Evolutionary conservation across 2,797 vertebrate species (phyloP).

Genomic region (Merluccius polli): DNA sequence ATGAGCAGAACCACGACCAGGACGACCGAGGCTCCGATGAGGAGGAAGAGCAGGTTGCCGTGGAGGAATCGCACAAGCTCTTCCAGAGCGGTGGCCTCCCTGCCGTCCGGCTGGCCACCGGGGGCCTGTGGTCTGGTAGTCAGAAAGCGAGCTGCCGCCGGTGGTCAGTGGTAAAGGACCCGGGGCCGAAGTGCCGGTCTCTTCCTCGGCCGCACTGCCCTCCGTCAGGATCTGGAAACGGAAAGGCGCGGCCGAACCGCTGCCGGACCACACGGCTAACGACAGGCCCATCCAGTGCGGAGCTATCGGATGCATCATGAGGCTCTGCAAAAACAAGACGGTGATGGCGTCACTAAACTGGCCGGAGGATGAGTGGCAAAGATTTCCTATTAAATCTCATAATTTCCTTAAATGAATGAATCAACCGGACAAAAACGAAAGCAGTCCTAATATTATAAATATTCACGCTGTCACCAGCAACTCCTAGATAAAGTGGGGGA

Average conservation of each 20-base stretch:
- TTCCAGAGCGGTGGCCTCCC: conserved; percentile 54
- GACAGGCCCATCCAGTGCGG: conserved; percentile 40
- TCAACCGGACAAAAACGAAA: neutral
- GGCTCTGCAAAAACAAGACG: conserved; percentile 48
- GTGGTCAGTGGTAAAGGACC: conserved; percentile 38
- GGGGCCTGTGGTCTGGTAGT: conserved; percentile 55
- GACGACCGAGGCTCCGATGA: conserved; percentile 75
- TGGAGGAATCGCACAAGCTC: conserved; percentile 77
- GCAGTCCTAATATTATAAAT: neutral
- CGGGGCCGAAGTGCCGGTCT: conserved; percentile 38
- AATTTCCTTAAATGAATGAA: neutral
- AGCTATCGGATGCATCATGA: conserved; percentile 48
- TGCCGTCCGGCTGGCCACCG: conserved; percentile 30
- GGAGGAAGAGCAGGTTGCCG: conserved; percentile 80
- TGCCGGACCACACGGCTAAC: conserved; percentile 36
- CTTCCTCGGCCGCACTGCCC: conserved; percentile 81
- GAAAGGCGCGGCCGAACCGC: conserved; percentile 49
- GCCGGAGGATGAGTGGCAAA: no score
- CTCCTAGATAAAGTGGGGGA: neutral
- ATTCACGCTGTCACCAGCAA: neutral
- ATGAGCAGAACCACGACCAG: conserved; percentile 75
- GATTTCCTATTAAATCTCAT: no score
- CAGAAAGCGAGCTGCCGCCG: conserved; percentile 17
- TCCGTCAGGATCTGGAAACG: conserved; percentile 37
- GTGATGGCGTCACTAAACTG: neutral